These are phyloP conservation scores for Dryobates pubescens DNA, from an alignment of 2,797 vertebrate species.

Conservation along the genomic window DNA sequence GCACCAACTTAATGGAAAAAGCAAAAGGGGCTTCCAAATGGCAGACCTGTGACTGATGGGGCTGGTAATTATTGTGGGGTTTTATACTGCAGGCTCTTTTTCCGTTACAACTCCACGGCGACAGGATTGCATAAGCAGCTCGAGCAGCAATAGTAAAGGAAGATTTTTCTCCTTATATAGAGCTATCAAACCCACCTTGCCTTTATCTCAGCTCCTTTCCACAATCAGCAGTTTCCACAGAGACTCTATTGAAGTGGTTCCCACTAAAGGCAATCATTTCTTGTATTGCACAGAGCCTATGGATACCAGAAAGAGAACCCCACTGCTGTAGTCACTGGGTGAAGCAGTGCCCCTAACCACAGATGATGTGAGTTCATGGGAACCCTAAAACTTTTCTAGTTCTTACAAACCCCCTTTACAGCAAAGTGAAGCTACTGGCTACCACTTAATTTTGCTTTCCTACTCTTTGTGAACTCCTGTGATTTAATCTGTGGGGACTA, in stretches of 20 bases:
- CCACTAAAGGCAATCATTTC: background rate
- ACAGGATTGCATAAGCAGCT: constrained; percentile 33
- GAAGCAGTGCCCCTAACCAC: background rate
- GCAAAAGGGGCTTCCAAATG: constrained; percentile 65
- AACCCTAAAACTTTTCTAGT: background rate
- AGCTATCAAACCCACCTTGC: constrained; percentile 33
- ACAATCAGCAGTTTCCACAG: background rate
- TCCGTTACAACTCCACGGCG: background rate
- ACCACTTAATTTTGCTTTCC: background rate
- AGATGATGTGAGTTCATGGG: rapidly evolving
- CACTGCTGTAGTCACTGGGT: background rate
- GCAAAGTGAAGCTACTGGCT: background rate
- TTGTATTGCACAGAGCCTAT: background rate
- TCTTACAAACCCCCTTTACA: background rate
- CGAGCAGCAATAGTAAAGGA: background rate
- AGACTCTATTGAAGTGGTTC: background rate
- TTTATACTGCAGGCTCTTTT: constrained; percentile 49
- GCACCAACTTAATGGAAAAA: constrained; percentile 72
- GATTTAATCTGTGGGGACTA: background rate
- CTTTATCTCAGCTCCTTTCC: background rate
- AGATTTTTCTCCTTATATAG: constrained; percentile 50
- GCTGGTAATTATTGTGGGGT: constrained; percentile 55
- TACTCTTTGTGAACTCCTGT: background rate
- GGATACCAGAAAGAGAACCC: background rate
- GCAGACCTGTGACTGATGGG: constrained; percentile 58